Evolutionary conservation across 2,797 vertebrate genomes (phyloP).

Genomic region (Eulemur albifrons): DNA sequence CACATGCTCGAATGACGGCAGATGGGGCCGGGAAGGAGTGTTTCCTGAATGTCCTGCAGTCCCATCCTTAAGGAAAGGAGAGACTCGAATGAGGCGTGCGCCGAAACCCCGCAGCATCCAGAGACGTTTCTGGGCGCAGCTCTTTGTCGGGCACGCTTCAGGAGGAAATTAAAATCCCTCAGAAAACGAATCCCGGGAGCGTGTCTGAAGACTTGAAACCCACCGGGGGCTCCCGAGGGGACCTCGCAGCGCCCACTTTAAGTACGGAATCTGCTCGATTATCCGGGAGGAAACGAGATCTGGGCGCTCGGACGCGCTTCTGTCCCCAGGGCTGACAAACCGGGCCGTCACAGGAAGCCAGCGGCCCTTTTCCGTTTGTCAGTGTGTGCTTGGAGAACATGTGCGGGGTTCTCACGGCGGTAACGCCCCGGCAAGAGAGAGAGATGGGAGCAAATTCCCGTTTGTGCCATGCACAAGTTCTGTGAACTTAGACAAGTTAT

Average conservation of each 20-base stretch:
- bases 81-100: accelerated
- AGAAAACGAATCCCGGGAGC: background rate
- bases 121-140: background rate
- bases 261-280: background rate
- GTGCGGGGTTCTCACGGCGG: background rate
- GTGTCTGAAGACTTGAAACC: background rate
- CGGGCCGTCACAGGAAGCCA: background rate
- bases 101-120: background rate
- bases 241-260: background rate
- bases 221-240: accelerated
- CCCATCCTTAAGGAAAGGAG: background rate
- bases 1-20: conserved; percentile 39
- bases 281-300: background rate
- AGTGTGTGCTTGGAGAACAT: background rate
- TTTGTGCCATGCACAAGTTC: background rate
- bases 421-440: background rate
- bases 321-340: background rate
- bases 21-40: background rate
- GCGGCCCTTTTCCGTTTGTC: background rate
- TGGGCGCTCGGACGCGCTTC: background rate
- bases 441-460: background rate
- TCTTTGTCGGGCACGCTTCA: background rate
- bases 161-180: background rate
- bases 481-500: background rate
- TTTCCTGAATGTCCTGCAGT: background rate